Evolutionary conservation across 2,797 vertebrate species (phyloP), one percentile per base, ranked within the genome.

Genomic region (Poecilia picta): DNA sequence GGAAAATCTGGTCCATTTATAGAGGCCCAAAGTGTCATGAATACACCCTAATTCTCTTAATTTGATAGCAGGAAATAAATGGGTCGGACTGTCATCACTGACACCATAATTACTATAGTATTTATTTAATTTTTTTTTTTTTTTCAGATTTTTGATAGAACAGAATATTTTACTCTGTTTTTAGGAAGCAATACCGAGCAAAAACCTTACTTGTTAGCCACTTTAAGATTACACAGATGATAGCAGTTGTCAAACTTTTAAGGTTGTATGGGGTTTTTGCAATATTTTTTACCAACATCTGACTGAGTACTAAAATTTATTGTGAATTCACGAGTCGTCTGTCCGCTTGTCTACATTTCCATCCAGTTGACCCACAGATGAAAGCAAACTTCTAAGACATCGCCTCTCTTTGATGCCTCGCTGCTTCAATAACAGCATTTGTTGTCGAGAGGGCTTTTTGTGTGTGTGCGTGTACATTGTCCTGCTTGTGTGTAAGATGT

Each of bases 341-440:
- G 25, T 83, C 66, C 85, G 71, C 23, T 82, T 78, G n/a, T 88
- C 80, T 83, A 66, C 73, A 68, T 81, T 88, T 87, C 84, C 79
- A 77, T 87, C 80, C 80, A 79, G 53, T 84, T 86, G 85, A 91
- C 84, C 84, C 85, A 84, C 78, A 87, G 85, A 92, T 90, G 77
- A 89, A 93, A 90, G 88, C 68, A 85, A 89, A 90, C 84, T 82
- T 90, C 87, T 82, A 81, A 81, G 64, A 83, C 59, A 78, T 89
- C 79, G 80, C 79, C 81, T 77, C 70, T 80, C 78, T 92, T 91
- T 92, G 85, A 93, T 91, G 64, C 75, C 59, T 81, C 81, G 62
- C 57, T 49, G 18, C 57, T 11, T 76, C 74, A 64, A 36, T 64
- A 76, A 81, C 78, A 85, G 79, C 83, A 80, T 76, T 82, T 85